Percentiles rank a stretch among this genome's conserved stretches.
phyloP scores from a whole-genome alignment of 2,113 vertebrate genomes.

The Cynoglossus semilaevis region DNA sequence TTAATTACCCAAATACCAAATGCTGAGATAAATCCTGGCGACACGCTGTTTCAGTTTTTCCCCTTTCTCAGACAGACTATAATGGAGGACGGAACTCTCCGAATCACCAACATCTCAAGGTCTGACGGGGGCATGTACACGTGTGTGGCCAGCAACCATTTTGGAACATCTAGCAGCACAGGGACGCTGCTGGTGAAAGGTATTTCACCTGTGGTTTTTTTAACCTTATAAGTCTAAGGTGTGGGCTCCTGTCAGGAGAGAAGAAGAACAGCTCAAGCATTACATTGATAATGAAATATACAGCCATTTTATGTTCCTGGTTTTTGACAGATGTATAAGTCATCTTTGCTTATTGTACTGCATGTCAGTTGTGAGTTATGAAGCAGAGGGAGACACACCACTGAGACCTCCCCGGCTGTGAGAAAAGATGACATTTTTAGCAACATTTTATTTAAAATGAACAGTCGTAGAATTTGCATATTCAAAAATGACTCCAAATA shows the following conservation, averaged over 20 bases:
- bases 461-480: constrained; percentile 51
- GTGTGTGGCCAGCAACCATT: constrained; percentile 83
- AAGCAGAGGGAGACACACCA: constrained; percentile 51
- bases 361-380: constrained; percentile 77
- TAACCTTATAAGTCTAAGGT: constrained; percentile 38
- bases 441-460: constrained; percentile 62
- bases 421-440: constrained; percentile 51
- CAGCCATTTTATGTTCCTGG: constrained; percentile 73
- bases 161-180: constrained; percentile 79
- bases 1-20: constrained; percentile 7
- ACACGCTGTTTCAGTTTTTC: constrained; percentile 12
- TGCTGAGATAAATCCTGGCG: constrained; percentile 8
- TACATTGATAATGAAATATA: constrained; percentile 82
- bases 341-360: constrained; percentile 58
- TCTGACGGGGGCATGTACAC: constrained; percentile 80
- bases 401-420: constrained; percentile 32
- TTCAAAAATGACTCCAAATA: constrained; percentile 53
- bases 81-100: constrained; percentile 80
- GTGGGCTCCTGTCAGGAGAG: constrained; percentile 59
- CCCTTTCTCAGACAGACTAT: constrained; percentile 62
- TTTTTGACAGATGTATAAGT: constrained; percentile 78
- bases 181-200: constrained; percentile 85
- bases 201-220: constrained; percentile 53
- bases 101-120: constrained; percentile 80
- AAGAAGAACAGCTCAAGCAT: constrained; percentile 70